Percentiles rank a stretch among this genome's conserved stretches.
These are phyloP conservation scores for Bovichtus variegatus DNA, from an alignment of 2,797 vertebrate species.

Conservation along the genomic window DNA sequence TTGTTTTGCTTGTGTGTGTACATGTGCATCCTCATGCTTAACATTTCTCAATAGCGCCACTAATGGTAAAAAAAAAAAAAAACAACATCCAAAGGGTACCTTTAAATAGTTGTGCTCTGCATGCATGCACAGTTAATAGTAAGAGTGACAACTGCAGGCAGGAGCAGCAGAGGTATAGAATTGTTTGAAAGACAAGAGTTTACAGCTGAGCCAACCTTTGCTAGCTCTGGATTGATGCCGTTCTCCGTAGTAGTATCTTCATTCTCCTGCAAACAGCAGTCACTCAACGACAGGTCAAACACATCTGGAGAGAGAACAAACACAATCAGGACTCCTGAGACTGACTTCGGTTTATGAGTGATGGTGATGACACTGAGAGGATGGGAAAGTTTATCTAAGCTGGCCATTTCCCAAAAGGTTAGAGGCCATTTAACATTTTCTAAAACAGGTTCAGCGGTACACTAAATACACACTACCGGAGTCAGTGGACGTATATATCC, in stretches of 20 bases:
- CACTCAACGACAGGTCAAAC: slow-evolving; percentile 85
- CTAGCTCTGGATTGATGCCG: slow-evolving; percentile 91
- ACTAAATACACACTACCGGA: slow-evolving; percentile 34
- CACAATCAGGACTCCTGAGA: slow-evolving; percentile 32
- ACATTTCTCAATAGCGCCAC: background rate
- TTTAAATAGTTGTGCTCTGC: background rate
- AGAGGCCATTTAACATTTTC: slow-evolving; percentile 35
- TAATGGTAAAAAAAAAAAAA: slow-evolving; percentile 2
- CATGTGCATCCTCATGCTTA: slow-evolving; percentile 1
- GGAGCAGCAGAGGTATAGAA: background rate
- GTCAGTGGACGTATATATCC: slow-evolving; percentile 26
- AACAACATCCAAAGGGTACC: background rate
- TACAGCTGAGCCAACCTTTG: slow-evolving; percentile 86
- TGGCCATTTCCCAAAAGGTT: slow-evolving; percentile 23
- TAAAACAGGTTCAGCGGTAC: slow-evolving; percentile 39
- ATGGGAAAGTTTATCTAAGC: slow-evolving; percentile 51
- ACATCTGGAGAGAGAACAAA: slow-evolving; percentile 86
- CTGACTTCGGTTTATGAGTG: slow-evolving; percentile 14
- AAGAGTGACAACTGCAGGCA: background rate
- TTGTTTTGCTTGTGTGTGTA: background rate
- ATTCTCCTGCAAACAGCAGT: slow-evolving; percentile 87
- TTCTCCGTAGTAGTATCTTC: slow-evolving; percentile 89
- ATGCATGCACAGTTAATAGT: background rate
- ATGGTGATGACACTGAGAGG: slow-evolving; percentile 19
- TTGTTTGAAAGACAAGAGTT: slow-evolving; percentile 4